A percentile compares a stretch with the other conserved stretches of the same genome.
phyloP scores from a whole-genome alignment of 2,113 vertebrate genomes.

The Microtus pennsylvanicus region DNA sequence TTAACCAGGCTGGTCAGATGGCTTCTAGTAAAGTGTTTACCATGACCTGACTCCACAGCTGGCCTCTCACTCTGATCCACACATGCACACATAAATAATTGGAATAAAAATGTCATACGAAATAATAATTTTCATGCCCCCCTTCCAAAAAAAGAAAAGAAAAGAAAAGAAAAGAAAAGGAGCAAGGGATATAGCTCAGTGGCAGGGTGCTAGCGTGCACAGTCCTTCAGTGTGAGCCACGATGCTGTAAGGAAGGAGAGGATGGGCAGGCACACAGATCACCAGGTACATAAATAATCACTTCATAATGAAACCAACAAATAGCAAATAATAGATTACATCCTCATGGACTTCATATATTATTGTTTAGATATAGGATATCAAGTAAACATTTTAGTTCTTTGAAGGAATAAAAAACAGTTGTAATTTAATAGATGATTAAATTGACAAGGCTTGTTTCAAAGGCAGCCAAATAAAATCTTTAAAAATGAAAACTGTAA shows the following conservation, averaged over 20 bases:
- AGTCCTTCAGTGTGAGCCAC: background rate
- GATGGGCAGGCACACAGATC: background rate
- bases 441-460: background rate
- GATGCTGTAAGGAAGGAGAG: background rate
- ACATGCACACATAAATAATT: background rate
- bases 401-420: background rate
- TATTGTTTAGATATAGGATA: background rate
- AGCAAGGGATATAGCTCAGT: background rate
- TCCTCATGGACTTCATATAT: background rate
- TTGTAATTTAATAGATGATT: background rate
- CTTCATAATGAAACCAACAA: background rate
- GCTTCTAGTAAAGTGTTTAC: background rate
- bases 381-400: constrained; percentile 2
- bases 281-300: background rate
- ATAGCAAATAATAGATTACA: background rate
- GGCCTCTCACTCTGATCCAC: background rate
- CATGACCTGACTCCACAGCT: background rate
- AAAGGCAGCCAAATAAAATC: background rate
- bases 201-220: background rate
- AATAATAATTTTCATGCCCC: background rate
- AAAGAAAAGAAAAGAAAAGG: background rate
- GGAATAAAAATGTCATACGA: background rate
- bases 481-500: background rate
- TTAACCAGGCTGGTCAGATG: background rate
- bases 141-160: no score